Conservation (phyloP, 2,113 vertebrate genomes). For the Coracopsis vasa region DNA sequence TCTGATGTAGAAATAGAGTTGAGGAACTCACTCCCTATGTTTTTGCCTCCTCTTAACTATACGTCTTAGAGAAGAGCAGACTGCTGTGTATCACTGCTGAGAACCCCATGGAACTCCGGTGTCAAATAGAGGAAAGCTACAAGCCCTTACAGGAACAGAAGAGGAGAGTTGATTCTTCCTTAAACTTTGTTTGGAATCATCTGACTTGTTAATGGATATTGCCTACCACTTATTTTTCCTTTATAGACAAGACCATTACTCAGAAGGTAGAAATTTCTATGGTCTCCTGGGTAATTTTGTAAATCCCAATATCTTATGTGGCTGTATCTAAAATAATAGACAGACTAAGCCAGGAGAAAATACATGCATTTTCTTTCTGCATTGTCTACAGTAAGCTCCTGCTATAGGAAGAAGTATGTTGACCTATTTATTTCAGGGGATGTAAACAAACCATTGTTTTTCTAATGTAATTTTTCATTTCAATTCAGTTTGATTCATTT, state of each 20-base stretch:
- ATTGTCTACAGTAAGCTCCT: background rate
- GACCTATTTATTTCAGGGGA: background rate
- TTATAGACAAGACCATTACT: background rate
- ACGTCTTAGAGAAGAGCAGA: background rate
- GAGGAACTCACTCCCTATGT: background rate
- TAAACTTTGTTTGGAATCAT: background rate
- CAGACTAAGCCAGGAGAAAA: background rate
- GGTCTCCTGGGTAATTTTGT: background rate
- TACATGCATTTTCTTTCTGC: background rate
- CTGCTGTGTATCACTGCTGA: background rate
- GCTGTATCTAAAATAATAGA: background rate
- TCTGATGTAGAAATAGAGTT: background rate
- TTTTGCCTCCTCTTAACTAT: background rate
- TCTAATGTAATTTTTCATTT: background rate
- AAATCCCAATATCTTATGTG: background rate
- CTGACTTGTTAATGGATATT: background rate
- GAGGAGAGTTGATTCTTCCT: background rate
- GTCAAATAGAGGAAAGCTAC: background rate
- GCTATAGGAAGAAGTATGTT: background rate
- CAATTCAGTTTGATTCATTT: background rate
- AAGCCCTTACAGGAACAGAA: background rate
- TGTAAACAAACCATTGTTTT: background rate
- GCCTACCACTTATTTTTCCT: background rate
- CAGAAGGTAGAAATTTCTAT: background rate
- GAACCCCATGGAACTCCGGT: background rate